Evolutionary conservation across 2,888 invertebrate species (phyloP).

Genomic region (Dicranocentrus wangi): DNA sequence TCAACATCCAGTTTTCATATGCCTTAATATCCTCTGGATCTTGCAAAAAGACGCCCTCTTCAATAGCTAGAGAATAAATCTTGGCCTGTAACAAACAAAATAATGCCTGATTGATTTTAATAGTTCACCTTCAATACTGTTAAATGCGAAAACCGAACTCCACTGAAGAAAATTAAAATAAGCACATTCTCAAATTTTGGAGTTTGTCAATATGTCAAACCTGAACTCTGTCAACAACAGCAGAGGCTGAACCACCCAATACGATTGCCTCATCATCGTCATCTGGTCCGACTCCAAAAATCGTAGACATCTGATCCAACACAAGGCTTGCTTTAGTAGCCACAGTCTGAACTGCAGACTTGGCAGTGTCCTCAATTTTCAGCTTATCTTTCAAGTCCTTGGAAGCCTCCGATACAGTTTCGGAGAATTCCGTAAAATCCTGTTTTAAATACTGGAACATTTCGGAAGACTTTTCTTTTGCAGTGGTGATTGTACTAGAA

Average conservation of each 20-base stretch:
- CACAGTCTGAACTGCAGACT: conserved; percentile 67
- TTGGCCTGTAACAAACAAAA: conserved; percentile 60
- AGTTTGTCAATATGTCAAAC: neutral
- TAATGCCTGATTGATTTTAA: too few species aligned
- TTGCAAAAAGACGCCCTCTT: conserved; percentile 68
- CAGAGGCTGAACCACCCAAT: conserved; percentile 36
- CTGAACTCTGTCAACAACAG: conserved; percentile 67
- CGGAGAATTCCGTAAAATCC: conserved; percentile 71
- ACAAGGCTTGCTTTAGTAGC: conserved; percentile 68
- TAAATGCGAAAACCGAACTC: too few species aligned
- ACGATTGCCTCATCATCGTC: conserved; percentile 70
- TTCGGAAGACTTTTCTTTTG: conserved; percentile 70
- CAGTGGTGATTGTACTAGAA: conserved; percentile 59
- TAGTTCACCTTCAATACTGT: too few species aligned
- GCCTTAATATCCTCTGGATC: conserved; percentile 70
- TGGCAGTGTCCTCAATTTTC: conserved; percentile 71
- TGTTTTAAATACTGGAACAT: conserved; percentile 73
- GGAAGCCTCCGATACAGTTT: conserved; percentile 71
- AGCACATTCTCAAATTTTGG: too few species aligned
- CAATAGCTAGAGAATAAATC: conserved; percentile 69
- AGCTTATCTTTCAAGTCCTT: conserved; percentile 72
- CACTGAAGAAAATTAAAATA: neutral
- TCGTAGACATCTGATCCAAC: conserved; percentile 72
- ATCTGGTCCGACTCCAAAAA: conserved; percentile 73
- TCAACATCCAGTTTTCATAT: conserved; percentile 70